Conservation (phyloP, 2,797 vertebrate genomes). For the Oceanodroma leucorhoa region DNA sequence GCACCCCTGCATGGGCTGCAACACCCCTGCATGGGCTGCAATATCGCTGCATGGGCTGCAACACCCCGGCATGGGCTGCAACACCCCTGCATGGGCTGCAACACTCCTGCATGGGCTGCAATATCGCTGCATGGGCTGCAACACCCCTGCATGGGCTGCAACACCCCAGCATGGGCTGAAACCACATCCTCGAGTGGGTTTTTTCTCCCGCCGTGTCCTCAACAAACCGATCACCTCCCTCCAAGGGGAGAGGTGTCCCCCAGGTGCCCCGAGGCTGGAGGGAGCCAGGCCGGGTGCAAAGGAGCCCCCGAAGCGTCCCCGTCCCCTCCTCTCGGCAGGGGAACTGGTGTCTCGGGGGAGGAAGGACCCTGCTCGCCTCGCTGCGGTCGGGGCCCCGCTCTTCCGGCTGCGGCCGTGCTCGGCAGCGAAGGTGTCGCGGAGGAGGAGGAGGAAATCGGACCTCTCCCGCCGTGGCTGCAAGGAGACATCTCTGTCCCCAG, state of each 20-base stretch:
- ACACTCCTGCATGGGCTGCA: background rate
- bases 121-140: background rate
- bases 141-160: rapidly evolving
- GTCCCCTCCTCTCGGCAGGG: rapidly evolving
- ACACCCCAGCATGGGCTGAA: background rate
- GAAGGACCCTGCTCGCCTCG: background rate
- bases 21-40: background rate
- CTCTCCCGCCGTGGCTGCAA: background rate
- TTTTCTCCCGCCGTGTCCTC: background rate
- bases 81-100: too few species aligned
- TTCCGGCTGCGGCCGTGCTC: rapidly evolving
- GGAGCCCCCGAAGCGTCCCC: background rate
- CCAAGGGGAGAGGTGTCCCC: rapidly evolving
- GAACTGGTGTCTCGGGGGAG: background rate
- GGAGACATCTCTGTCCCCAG: background rate
- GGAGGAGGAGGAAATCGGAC: background rate
- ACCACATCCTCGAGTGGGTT: background rate
- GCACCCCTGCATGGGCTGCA: background rate
- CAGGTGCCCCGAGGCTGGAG: background rate
- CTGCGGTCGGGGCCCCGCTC: background rate
- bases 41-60: too few species aligned
- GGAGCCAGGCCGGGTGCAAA: background rate
- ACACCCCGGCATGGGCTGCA: background rate
- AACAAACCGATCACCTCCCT: background rate
- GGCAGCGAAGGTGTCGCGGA: background rate